phyloP scores from a whole-genome alignment of 2,888 invertebrate species.

The Dione juno region DNA sequence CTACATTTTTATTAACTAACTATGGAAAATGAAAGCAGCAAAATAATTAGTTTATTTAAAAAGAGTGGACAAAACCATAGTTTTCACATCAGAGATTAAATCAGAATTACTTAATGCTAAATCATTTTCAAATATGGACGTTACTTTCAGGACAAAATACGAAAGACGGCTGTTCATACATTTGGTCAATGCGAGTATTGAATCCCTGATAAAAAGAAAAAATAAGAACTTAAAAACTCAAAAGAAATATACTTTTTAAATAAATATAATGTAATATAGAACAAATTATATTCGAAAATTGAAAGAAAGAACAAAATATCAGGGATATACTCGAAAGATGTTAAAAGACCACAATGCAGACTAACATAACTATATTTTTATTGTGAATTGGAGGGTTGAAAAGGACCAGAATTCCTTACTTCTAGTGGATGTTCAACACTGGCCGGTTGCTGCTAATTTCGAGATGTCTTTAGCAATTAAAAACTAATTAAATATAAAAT shows the following conservation, averaged over 20 bases:
- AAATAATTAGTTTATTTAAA: conserved; percentile 27
- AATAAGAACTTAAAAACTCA: background rate
- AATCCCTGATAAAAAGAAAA: conserved; percentile 25
- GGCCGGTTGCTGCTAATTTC: conserved; percentile 75
- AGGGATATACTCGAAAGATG: conserved; percentile 36
- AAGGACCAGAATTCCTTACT: conserved; percentile 76
- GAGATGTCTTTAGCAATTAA: conserved; percentile 68
- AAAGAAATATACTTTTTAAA: background rate
- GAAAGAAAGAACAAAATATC: background rate
- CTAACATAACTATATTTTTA: conserved; percentile 73
- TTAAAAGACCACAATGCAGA: conserved; percentile 64
- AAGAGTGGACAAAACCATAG: conserved; percentile 39
- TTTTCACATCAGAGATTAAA: conserved; percentile 59
- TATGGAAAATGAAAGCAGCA: conserved; percentile 26
- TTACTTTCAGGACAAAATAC: conserved; percentile 79
- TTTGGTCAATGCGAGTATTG: conserved; percentile 54
- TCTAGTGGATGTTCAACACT: conserved; percentile 80
- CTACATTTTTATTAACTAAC: conserved; percentile 28
- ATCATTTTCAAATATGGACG: conserved; percentile 81
- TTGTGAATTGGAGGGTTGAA: conserved; percentile 79
- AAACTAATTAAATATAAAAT: conserved; percentile 60
- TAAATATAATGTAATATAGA: background rate
- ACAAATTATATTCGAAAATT: conserved; percentile 19
- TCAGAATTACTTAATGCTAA: conserved; percentile 78
- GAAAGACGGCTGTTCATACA: conserved; percentile 74